Percentiles rank a stretch among this genome's conserved stretches.
Evolutionary conservation across 1,140 invertebrate species (phyloP).

Genomic region (Drosophila orosa): DNA sequence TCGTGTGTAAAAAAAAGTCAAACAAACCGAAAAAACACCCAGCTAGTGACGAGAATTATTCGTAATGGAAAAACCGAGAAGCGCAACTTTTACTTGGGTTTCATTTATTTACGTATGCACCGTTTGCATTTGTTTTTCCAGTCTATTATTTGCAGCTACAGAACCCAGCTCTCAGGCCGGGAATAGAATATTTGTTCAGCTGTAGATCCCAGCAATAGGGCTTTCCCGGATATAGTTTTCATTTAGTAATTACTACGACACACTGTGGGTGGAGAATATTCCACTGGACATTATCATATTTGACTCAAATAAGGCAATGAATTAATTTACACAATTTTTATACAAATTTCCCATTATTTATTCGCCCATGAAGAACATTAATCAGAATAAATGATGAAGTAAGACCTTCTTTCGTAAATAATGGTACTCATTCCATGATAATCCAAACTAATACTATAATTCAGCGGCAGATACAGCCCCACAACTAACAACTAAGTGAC

Average conservation of each 20-base stretch:
- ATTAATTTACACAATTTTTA: not conserved
- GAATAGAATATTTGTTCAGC: slow-evolving; percentile 4
- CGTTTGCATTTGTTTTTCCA: slow-evolving; percentile 20
- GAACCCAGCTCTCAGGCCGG: not conserved
- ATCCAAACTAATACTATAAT: slow-evolving; percentile 53
- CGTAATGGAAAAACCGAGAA: slow-evolving; percentile 17
- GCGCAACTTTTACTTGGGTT: slow-evolving; percentile 12
- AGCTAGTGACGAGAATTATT: slow-evolving; percentile 23
- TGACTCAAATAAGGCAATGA: not conserved
- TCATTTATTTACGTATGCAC: slow-evolving; percentile 52
- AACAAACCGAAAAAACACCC: slow-evolving; percentile 12
- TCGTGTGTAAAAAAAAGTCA: slow-evolving; percentile 26
- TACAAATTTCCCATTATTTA: not conserved
- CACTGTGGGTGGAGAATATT: not conserved
- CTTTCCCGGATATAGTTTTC: not conserved
- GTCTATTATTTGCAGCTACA: not conserved
- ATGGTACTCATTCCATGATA: slow-evolving; percentile 33
- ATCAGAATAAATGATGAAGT: not conserved
- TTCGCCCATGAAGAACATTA: not conserved
- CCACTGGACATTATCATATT: not conserved
- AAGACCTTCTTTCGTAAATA: not conserved
- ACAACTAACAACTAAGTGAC: slow-evolving; percentile 9
- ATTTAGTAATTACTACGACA: not conserved
- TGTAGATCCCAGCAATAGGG: not conserved
- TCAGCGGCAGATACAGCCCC: not conserved